Percentiles rank a stretch among this genome's conserved stretches.
These are phyloP conservation scores for Alethe diademata DNA, from an alignment of 2,113 vertebrate species.

Conservation along the genomic window DNA sequence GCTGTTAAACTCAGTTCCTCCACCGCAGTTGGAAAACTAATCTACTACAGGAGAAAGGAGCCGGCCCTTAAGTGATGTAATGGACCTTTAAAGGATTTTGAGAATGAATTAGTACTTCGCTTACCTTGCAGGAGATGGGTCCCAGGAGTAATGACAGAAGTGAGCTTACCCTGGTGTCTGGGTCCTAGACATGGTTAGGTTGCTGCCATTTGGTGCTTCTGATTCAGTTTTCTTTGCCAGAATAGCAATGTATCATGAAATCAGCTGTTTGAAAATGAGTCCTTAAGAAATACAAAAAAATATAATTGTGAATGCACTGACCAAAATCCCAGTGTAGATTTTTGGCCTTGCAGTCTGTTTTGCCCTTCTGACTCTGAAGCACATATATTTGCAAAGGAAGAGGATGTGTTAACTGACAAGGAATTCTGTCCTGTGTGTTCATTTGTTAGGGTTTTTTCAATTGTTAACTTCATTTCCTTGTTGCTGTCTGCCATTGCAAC, in stretches of 20 bases:
- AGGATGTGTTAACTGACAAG: neutral
- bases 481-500: neutral
- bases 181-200: neutral
- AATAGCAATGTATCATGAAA: neutral
- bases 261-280: neutral
- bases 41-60: neutral
- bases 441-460: neutral
- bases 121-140: neutral
- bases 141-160: neutral
- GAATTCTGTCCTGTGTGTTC: neutral
- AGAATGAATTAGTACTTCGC: neutral
- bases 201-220: neutral
- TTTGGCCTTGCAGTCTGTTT: neutral
- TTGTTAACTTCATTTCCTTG: neutral
- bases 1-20: neutral
- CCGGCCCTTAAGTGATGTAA: neutral
- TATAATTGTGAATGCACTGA: neutral
- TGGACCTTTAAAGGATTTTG: neutral
- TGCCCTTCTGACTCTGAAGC: neutral
- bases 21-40: neutral
- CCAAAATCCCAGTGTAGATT: neutral
- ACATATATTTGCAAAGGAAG: neutral
- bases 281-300: neutral
- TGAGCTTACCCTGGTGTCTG: neutral
- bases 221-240: neutral